Evolutionary conservation across 2,113 vertebrate species (phyloP).

Genomic region (Coreoperca whiteheadi): DNA sequence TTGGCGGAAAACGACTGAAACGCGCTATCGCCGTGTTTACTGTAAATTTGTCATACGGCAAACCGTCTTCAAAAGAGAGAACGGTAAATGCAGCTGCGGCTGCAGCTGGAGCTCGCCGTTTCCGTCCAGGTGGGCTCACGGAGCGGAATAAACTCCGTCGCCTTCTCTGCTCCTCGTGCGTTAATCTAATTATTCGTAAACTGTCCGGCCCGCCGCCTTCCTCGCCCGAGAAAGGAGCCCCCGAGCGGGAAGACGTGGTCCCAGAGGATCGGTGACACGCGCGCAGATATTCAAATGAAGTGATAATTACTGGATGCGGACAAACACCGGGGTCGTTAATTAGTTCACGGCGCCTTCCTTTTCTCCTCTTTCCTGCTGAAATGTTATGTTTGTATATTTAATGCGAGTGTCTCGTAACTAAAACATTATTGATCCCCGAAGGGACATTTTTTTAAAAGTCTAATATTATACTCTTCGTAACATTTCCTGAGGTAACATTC

Average conservation of each 20-base stretch:
- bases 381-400: too few relatives aligned
- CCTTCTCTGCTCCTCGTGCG: conserved; percentile 41
- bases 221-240: conserved; percentile 26
- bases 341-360: conserved; percentile 16
- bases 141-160: conserved; percentile 58
- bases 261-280: conserved; percentile 25
- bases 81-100: too few relatives aligned
- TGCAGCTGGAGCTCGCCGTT: neutral
- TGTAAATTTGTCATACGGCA: too few relatives aligned
- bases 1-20: too few relatives aligned
- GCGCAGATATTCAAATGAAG: conserved; percentile 14
- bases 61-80: too few relatives aligned
- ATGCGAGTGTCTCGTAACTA: too few relatives aligned
- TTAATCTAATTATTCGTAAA: conserved; percentile 59
- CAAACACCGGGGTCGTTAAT: neutral
- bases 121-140: conserved; percentile 65
- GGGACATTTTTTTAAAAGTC: neutral
- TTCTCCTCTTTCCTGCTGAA: neutral
- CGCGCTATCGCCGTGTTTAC: too few relatives aligned
- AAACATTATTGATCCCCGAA: conserved; percentile 22
- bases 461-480: too few relatives aligned
- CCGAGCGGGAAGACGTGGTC: conserved; percentile 48
- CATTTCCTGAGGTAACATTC: too few relatives aligned
- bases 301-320: neutral
- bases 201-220: conserved; percentile 40